Percentiles rank a stretch among this genome's conserved stretches.
phyloP scores from a whole-genome alignment of 1,140 invertebrate species.

The Sitobion miscanthi region DNA sequence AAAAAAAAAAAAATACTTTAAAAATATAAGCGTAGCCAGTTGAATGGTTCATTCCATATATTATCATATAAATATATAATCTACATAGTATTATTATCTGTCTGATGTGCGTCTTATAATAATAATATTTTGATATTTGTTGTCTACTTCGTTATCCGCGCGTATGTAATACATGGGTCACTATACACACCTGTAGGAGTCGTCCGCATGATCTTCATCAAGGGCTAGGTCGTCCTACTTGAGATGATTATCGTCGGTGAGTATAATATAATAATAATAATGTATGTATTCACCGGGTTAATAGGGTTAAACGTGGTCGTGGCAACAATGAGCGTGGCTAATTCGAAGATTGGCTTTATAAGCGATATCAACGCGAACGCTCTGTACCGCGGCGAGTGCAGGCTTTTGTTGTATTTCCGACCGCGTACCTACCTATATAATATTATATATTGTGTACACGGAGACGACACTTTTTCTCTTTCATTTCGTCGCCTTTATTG shows the following conservation, averaged over 20 bases:
- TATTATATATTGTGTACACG: background rate
- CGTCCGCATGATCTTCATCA: background rate
- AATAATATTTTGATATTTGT: background rate
- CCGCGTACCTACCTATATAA: background rate
- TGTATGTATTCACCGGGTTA: background rate
- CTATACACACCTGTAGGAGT: background rate
- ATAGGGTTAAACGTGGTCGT: constrained; percentile 27
- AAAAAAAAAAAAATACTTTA: too few relatives aligned
- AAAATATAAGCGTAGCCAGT: background rate
- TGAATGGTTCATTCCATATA: background rate
- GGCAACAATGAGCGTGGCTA: background rate
- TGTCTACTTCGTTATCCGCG: background rate
- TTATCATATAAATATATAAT: background rate
- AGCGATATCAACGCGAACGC: background rate
- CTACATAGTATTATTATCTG: background rate
- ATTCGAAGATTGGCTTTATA: background rate
- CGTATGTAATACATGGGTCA: background rate
- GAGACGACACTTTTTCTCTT: background rate
- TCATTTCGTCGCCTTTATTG: background rate
- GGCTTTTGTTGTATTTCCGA: background rate
- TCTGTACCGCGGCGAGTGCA: background rate
- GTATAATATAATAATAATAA: background rate
- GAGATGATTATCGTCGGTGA: background rate
- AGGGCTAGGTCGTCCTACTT: constrained; percentile 23
- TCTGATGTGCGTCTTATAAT: background rate